phyloP scores from a whole-genome alignment of 1,140 invertebrate genomes.

The Tetragonula clypearis region DNA sequence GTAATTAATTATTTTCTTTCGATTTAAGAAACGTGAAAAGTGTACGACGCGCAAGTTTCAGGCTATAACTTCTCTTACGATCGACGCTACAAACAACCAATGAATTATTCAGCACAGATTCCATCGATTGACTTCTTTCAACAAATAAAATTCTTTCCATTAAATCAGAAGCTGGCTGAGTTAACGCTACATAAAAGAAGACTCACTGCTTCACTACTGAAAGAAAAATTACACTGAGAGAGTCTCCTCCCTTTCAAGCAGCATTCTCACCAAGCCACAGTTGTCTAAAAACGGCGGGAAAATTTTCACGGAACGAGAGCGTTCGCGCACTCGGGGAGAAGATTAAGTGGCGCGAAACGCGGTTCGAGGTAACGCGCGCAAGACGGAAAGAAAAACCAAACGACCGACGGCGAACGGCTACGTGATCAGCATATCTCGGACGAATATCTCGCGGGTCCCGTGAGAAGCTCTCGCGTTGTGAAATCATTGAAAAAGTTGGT shows the following conservation, averaged over 20 bases:
- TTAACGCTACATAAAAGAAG: no score
- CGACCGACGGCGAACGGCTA: background rate
- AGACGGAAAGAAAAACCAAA: background rate
- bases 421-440: constrained; percentile 28
- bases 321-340: background rate
- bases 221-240: background rate
- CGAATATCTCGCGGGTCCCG: background rate
- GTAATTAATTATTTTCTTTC: no score
- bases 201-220: no score
- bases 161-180: no score
- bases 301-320: background rate
- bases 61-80: no score
- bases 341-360: background rate
- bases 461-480: constrained; percentile 20
- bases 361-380: background rate
- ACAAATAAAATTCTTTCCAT: no score
- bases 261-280: background rate
- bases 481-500: constrained; percentile 29
- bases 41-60: no score
- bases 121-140: no score
- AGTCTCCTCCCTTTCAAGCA: background rate
- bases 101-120: no score
- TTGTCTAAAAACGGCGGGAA: background rate
- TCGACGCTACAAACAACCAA: no score
- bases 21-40: no score